phyloP scores from a whole-genome alignment of 92 coral and sea anemone species.

The Palythoa caribaeorum region DNA sequence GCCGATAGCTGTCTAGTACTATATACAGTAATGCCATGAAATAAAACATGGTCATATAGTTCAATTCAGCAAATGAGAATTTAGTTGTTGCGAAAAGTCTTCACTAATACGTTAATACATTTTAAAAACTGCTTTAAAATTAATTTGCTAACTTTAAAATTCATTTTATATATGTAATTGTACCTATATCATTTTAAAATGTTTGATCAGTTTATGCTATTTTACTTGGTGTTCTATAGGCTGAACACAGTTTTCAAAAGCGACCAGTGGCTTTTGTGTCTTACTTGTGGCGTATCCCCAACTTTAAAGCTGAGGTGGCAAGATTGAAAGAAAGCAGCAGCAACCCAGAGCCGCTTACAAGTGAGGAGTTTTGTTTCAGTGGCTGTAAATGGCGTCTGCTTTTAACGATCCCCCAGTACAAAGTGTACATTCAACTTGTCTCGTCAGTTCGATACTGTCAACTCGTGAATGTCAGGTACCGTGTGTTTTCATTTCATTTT shows the following conservation, averaged over 20 bases:
- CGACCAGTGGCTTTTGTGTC: background rate
- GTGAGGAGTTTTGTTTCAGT: background rate
- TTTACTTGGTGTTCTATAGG: background rate
- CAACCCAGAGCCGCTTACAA: background rate
- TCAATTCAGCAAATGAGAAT: no score
- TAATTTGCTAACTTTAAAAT: background rate
- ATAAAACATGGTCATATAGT: no score
- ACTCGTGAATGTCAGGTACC: background rate
- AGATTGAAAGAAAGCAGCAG: background rate
- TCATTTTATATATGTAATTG: background rate
- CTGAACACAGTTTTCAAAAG: background rate
- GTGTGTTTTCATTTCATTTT: background rate
- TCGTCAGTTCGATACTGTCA: background rate
- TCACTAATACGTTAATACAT: no score
- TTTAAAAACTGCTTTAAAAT: no score
- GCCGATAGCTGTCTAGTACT: no score
- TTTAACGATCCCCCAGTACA: background rate
- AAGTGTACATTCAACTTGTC: background rate
- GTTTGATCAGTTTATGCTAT: background rate
- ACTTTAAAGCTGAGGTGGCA: background rate
- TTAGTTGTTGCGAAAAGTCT: no score
- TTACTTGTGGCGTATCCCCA: background rate
- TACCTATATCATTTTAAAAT: background rate
- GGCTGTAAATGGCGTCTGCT: background rate
- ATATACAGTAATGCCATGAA: no score